Conservation (phyloP, 1,140 invertebrate genomes). For the Trichonephila clavata region DNA sequence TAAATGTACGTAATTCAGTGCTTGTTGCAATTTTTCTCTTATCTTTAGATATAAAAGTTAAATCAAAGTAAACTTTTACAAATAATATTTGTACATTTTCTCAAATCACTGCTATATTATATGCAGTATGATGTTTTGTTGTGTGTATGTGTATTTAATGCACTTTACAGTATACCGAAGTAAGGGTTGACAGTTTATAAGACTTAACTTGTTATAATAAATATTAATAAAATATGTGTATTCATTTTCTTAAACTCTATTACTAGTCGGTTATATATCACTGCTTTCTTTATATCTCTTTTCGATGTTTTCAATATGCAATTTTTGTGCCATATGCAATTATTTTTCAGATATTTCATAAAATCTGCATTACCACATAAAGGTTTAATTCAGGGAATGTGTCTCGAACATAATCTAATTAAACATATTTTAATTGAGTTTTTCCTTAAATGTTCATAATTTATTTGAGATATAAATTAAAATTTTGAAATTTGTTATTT, state of each 20-base stretch:
- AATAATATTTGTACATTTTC: background rate
- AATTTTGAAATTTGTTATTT: background rate
- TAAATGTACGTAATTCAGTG: background rate
- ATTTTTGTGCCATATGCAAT: constrained; percentile 36
- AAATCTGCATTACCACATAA: background rate
- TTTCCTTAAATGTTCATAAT: background rate
- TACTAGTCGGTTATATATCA: constrained; percentile 18
- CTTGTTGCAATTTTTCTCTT: background rate
- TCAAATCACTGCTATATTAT: background rate
- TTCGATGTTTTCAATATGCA: background rate
- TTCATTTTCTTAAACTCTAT: background rate
- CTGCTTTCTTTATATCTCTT: background rate
- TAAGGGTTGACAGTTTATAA: background rate
- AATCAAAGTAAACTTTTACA: constrained; percentile 21
- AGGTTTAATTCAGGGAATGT: too few species aligned
- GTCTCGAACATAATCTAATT: too few species aligned
- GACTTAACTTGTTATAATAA: background rate
- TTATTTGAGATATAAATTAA: background rate
- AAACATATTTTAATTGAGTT: background rate
- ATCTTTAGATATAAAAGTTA: background rate
- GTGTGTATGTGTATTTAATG: background rate
- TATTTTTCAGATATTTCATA: background rate
- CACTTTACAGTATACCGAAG: background rate
- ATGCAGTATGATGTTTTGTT: background rate
- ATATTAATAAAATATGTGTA: background rate